Base-by-base conservation (phyloP, 2,888 invertebrate species). In the Phragmatobia fuliginosa region DNA sequence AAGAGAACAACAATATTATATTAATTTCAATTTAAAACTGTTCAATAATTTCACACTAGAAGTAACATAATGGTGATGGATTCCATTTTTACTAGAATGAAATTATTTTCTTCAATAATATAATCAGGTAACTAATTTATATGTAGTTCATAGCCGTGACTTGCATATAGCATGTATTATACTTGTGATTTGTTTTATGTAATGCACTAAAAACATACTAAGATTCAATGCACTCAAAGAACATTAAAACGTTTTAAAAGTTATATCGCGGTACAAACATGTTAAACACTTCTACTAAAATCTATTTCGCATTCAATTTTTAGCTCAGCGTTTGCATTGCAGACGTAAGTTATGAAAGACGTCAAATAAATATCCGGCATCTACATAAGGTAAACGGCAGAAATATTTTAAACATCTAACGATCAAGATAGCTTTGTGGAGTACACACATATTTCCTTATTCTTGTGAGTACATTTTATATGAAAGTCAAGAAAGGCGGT, bases 351-450 rank as follows among this genome's bases (percentile, higher is more conserved):
- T 84, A 78, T 76, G 76, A 79, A 80, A 77, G 66, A 76, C 76
- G 80, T 83, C 85, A 84, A 79, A 85, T 85, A 85, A 84, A 85
- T 85, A 85, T 82, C 79, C 67, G 49, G 66, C 76, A 80, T 80
- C 74, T 80, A 79, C 77, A 76, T 70, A 70, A 74, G 77, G 75
- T 71, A 80, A 78, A 78, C 73, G 74, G 62, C 77, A 77, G 75
- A 81, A 80, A 83, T 79, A 82, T 83, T 78, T 76, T 78, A 75
- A 84, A 80, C 78, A 10, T 49, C 45, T 49, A 81, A 79, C 73
- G 73, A 78, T 79, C 49, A 66, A 62, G 69, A 76, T 75, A 77
- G 70, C 73, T 76, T 72, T 71, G 72, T 70, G 52, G 58, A 73
- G 68, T 70, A 65, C 70, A 75, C 70, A 77, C 73, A 71, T 68